These are phyloP conservation scores for Ctenomys sociabilis DNA, from an alignment of 2,113 vertebrate genomes.

Conservation along the genomic window DNA sequence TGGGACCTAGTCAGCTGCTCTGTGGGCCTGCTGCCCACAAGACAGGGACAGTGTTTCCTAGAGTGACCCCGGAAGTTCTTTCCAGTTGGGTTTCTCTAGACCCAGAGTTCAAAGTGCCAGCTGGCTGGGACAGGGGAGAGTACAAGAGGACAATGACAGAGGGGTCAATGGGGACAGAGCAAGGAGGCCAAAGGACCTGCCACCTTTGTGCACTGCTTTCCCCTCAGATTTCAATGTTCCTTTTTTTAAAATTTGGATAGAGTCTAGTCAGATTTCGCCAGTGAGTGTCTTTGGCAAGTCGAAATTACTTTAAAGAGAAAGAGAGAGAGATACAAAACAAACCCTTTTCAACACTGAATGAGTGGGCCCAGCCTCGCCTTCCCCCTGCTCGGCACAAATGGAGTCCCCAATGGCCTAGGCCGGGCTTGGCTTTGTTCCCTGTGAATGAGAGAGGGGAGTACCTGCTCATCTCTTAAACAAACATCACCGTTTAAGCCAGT, in stretches of 20 bases:
- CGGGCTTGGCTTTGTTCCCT: constrained; percentile 62
- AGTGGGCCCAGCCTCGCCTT: neutral
- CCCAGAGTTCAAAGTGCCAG: neutral
- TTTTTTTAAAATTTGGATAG: constrained; percentile 11
- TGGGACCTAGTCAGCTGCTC: neutral
- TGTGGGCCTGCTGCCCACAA: neutral
- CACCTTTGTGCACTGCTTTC: neutral
- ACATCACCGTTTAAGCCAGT: constrained; percentile 30
- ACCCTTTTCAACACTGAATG: constrained; percentile 64
- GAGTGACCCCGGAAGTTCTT: neutral
- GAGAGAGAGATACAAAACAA: constrained; percentile 42
- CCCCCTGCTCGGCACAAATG: neutral
- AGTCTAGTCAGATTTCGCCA: constrained; percentile 71
- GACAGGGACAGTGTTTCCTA: neutral
- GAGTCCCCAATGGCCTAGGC: constrained; percentile 23
- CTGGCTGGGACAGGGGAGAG: neutral
- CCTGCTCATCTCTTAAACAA: constrained; percentile 46
- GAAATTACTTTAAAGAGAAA: constrained; percentile 41
- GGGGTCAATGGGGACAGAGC: neutral
- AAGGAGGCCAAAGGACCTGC: neutral
- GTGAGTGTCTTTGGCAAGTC: constrained; percentile 70
- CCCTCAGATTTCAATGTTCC: neutral
- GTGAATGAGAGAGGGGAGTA: constrained; percentile 54
- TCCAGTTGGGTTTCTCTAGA: neutral
- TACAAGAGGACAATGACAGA: neutral